Conservation (phyloP, 1,140 invertebrate genomes). For the Drosophila oshimai region DNA sequence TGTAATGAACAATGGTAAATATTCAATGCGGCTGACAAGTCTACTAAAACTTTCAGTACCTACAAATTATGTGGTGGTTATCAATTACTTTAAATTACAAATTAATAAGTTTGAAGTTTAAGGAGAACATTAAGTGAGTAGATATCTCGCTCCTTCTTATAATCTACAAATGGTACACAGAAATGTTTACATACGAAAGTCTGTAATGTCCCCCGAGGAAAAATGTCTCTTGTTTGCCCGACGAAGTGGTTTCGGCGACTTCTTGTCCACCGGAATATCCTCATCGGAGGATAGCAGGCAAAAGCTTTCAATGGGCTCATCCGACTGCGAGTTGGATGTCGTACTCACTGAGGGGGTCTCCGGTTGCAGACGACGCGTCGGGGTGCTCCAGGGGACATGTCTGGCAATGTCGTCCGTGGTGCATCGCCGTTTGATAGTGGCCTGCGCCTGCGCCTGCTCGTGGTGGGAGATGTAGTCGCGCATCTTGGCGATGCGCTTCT, state of each 20-base stretch:
- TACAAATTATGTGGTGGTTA: too few relatives aligned
- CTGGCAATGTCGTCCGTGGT: neutral
- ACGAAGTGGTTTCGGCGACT: too few relatives aligned
- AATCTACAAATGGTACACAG: too few relatives aligned
- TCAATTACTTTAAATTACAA: too few relatives aligned
- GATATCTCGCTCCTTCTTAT: too few relatives aligned
- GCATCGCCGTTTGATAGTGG: neutral
- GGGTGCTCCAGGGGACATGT: neutral
- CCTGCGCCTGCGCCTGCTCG: neutral
- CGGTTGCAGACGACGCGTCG: neutral
- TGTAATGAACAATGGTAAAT: too few relatives aligned
- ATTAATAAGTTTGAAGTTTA: too few relatives aligned
- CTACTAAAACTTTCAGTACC: too few relatives aligned
- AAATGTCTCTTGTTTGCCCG: neutral
- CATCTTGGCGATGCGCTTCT: conserved; percentile 13
- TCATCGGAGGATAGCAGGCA: neutral
- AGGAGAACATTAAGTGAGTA: too few relatives aligned
- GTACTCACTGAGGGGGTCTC: neutral
- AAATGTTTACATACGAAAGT: neutral
- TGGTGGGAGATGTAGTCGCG: conserved; percentile 18
- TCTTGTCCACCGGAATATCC: neutral
- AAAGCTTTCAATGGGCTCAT: neutral
- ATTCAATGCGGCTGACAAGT: too few relatives aligned
- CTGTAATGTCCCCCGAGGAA: neutral
- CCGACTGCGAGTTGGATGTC: neutral